A percentile compares a stretch with the other conserved stretches of the same genome.
phyloP scores from a whole-genome alignment of 1,140 invertebrate genomes.

The Sycophila sp. region DNA sequence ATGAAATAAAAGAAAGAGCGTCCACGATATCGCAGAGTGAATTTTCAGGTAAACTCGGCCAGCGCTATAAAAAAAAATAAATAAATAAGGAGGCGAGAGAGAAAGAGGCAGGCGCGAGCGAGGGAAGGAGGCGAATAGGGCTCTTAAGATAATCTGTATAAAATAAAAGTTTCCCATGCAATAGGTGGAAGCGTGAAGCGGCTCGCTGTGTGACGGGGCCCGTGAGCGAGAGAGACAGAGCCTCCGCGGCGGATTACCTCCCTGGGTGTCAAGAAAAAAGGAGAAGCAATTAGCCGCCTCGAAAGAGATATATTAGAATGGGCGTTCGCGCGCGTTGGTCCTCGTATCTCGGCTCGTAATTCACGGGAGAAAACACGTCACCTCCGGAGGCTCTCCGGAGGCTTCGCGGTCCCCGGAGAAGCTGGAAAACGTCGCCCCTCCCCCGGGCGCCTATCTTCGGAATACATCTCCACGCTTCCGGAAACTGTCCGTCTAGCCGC shows the following conservation, averaged over 20 bases:
- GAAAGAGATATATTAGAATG: conserved; percentile 53
- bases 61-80: conserved; percentile 7
- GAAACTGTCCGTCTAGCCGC: conserved; percentile 59
- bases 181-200: background rate
- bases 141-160: conserved; percentile 39
- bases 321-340: background rate
- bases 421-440: background rate
- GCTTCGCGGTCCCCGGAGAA: background rate
- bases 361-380: conserved; percentile 21
- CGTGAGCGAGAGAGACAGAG: background rate
- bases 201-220: background rate
- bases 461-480: conserved; percentile 61
- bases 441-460: background rate
- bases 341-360: conserved; percentile 23
- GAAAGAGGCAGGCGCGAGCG: background rate
- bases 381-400: too few species aligned
- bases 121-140: conserved; percentile 20
- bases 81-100: background rate
- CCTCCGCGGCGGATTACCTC: conserved; percentile 35
- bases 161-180: conserved; percentile 39
- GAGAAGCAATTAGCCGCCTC: conserved; percentile 54
- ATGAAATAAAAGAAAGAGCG: conserved; percentile 5
- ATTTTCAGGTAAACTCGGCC: conserved; percentile 29
- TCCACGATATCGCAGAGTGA: conserved; percentile 1
- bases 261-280: conserved; percentile 43